A percentile compares a stretch with the other conserved stretches of the same genome.
Evolutionary conservation across 2,888 invertebrate genomes (phyloP).

Genomic region (Sympetrum striolatum): DNA sequence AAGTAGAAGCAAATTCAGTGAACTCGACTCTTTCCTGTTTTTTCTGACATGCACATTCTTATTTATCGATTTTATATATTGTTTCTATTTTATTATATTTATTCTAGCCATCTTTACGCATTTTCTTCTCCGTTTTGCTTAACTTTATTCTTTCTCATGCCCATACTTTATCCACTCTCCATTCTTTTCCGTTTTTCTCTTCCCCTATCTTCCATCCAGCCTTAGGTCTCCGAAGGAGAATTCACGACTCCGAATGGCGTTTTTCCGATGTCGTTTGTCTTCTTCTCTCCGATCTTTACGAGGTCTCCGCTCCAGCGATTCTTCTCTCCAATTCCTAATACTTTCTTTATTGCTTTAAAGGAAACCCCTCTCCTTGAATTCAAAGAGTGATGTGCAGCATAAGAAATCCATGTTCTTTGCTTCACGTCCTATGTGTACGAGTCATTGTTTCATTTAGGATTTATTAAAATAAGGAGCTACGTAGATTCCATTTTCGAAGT

Average conservation of each 20-base stretch:
- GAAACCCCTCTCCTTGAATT: background rate
- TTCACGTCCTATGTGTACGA: no score
- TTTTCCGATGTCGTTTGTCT: constrained; percentile 32
- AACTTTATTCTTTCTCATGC: background rate
- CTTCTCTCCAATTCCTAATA: constrained; percentile 32
- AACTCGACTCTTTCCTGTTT: background rate
- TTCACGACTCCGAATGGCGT: constrained; percentile 17
- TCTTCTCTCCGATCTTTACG: constrained; percentile 25
- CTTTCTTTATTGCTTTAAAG: constrained; percentile 35
- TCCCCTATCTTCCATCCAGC: background rate
- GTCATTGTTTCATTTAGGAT: no score
- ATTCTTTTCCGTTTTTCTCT: background rate
- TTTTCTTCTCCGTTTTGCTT: background rate
- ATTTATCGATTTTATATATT: background rate
- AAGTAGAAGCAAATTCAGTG: background rate
- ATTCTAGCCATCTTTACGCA: background rate
- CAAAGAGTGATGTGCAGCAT: background rate
- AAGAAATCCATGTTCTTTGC: background rate
- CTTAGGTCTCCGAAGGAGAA: background rate
- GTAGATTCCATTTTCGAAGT: no score
- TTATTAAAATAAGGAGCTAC: no score
- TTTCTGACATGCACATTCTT: background rate
- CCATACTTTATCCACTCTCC: background rate
- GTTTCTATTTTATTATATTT: background rate
- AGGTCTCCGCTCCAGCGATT: constrained; percentile 13